A percentile compares a stretch with the other conserved stretches of the same genome.
Conservation (phyloP, 2,888 invertebrate genomes). For the Galeopsomyia nigrocyanea region DNA sequence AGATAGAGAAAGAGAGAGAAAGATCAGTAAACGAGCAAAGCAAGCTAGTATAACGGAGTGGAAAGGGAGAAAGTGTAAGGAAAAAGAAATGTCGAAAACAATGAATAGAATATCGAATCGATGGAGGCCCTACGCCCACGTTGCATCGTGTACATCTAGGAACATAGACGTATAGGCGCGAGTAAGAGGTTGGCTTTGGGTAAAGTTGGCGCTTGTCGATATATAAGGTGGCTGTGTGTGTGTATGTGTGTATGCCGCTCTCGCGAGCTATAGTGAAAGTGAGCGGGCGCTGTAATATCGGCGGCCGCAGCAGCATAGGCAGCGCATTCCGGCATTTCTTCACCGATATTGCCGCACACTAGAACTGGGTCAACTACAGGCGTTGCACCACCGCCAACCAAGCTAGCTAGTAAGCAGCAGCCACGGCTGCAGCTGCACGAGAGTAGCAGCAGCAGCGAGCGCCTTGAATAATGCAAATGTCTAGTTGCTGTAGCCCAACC, state of each 20-base stretch:
- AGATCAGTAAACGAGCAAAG: not conserved
- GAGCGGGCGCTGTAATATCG: slow-evolving; percentile 31
- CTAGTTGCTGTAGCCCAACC: slow-evolving; percentile 25
- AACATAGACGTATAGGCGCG: no score
- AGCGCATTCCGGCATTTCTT: slow-evolving; percentile 48
- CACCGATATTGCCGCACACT: slow-evolving; percentile 46
- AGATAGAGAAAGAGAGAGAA: not conserved
- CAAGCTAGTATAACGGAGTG: no score
- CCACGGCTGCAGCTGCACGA: slow-evolving; percentile 14
- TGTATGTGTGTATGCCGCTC: no score
- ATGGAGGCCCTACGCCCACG: not conserved
- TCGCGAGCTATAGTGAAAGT: slow-evolving; percentile 42
- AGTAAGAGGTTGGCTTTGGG: no score
- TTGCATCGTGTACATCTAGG: slow-evolving; percentile 8
- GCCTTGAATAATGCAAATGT: slow-evolving; percentile 43
- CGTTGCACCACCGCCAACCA: slow-evolving; percentile 57
- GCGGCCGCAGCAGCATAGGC: slow-evolving; percentile 1
- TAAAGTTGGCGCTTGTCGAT: no score
- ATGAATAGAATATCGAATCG: slow-evolving; percentile 4
- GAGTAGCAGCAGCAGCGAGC: slow-evolving; percentile 5
- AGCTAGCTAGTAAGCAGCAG: slow-evolving; percentile 3
- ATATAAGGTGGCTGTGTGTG: no score
- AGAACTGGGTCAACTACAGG: slow-evolving; percentile 60
- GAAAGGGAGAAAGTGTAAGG: not conserved
- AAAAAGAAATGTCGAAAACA: slow-evolving; percentile 18